Evolutionary conservation across 2,888 invertebrate species (phyloP), one percentile per base, ranked within the genome.

Genomic region (Coenonympha glycerion): DNA sequence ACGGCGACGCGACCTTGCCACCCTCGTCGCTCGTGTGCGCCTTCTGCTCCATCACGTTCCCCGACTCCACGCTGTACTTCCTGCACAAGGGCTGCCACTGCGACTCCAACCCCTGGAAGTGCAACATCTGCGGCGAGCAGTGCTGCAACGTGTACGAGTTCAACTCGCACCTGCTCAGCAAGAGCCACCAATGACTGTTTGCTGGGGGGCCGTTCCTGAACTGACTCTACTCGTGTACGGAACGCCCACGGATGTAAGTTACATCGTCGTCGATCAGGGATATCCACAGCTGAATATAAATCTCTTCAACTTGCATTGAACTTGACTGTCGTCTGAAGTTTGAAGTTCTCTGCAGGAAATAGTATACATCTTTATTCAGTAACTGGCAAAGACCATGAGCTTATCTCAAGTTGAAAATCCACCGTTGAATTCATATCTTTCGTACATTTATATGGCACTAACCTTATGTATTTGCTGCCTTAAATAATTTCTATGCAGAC

Each of bases 51-150:
- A 97, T 99, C 69, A 92, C 94, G 40, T 99, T 97, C 86, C 96
- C 96, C 28, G 98, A 99, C 83, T 95, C 96, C 72, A 98, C 98
- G 0, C 89, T 98, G 50, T 98, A 97, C 86, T 96, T 98, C 86
- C 90, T 99, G 60, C 98, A 99, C 89, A 98, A 98, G 88, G 98
- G 98, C 62, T 96, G 98, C 78, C 98, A 99, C 87, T 97, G 97
- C 64, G 96, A 97, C 74, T 94, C 95, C 62, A 97, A 98, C 86
- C 98, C 98, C 0, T 98, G 91, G 91, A 97, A 97, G 85, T 98
- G 98, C 84, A 98, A 98, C 87, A 95, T 98, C 64, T 99, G 98
- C 80, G 98, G 98, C 41, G 95, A 96, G 79, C 93, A 95, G 75
- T 96, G 96, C 82, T 93, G 93, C 79, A 96, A 97, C 74, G 94